Evolutionary conservation across 2,113 vertebrate genomes (phyloP).

Genomic region (Siniperca knerii): DNA sequence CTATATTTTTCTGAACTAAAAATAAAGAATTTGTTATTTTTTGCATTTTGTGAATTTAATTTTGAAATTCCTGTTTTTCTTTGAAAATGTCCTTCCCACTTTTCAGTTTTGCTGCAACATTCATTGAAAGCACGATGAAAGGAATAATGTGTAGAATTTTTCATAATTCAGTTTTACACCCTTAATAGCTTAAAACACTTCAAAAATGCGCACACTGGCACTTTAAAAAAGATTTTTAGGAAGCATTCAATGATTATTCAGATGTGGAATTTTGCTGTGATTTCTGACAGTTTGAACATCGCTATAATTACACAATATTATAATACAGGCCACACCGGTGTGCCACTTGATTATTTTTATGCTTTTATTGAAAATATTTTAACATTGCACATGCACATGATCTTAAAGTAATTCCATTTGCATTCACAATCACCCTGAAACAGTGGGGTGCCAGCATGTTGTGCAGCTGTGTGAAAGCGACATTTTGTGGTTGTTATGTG

Average conservation of each 20-base stretch:
- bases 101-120: not conserved
- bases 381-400: not conserved
- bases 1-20: not conserved
- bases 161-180: not conserved
- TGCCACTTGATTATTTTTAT: slow-evolving; percentile 13
- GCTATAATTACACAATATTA: slow-evolving; percentile 21
- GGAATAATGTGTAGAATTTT: not conserved
- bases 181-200: not conserved
- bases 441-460: not conserved
- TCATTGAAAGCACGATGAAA: not conserved
- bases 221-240: not conserved
- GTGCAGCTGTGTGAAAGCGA: slow-evolving; percentile 53
- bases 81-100: not conserved
- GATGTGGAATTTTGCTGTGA: not conserved
- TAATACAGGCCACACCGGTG: not conserved
- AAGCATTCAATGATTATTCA: not conserved
- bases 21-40: not conserved
- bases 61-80: not conserved
- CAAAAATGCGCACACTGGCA: not conserved
- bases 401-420: slow-evolving; percentile 29
- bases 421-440: slow-evolving; percentile 18
- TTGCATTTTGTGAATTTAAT: not conserved
- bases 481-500: slow-evolving; percentile 60
- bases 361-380: slow-evolving; percentile 3
- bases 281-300: slow-evolving; percentile 19